Conservation (phyloP, 2,888 invertebrate species). For the Andrena minutula region DNA sequence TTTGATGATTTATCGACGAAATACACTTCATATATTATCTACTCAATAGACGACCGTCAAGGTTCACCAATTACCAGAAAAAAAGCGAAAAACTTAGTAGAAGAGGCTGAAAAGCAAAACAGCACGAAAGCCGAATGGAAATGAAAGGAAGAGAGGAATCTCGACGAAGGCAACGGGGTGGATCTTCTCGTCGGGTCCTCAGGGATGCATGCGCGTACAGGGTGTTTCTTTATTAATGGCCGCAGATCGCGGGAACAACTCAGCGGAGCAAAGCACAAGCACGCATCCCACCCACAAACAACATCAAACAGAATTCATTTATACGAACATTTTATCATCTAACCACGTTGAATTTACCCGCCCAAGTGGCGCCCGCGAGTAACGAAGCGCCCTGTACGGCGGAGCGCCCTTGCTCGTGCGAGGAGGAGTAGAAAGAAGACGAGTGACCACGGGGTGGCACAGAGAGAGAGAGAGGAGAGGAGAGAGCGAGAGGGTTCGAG, state of each 20-base stretch:
- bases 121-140: constrained; percentile 48
- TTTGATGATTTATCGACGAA: not conserved
- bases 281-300: no score
- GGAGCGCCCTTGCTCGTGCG: constrained; percentile 56
- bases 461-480: not conserved
- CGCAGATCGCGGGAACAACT: no score
- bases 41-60: no score
- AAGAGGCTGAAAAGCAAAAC: not conserved
- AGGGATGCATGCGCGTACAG: constrained; percentile 34
- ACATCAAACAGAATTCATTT: not conserved
- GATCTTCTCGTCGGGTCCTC: constrained; percentile 62
- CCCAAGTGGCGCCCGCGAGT: not conserved
- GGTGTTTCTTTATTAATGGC: no score
- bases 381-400: constrained; percentile 59
- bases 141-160: constrained; percentile 48
- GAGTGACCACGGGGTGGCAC: constrained; percentile 34
- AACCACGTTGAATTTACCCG: not conserved
- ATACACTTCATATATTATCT: no score
- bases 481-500: constrained; percentile 8
- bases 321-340: constrained; percentile 3
- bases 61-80: not conserved
- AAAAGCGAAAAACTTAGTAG: not conserved
- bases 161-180: constrained; percentile 41
- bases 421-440: constrained; percentile 60
- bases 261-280: no score